These are phyloP conservation scores for Anseranas semipalmata DNA, from an alignment of 2,113 vertebrate genomes.

Conservation along the genomic window DNA sequence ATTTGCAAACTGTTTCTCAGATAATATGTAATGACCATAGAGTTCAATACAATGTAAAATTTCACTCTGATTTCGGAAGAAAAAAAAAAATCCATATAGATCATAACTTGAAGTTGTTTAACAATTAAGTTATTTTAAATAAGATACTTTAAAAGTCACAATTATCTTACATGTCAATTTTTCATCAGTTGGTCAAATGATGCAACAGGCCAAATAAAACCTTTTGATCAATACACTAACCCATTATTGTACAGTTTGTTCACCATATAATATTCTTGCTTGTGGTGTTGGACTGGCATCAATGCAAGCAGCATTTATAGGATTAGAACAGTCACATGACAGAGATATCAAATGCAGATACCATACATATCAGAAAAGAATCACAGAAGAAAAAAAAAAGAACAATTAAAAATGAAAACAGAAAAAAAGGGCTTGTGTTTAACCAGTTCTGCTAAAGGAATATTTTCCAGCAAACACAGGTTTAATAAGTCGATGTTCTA, in stretches of 20 bases:
- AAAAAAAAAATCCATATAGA: neutral
- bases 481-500: constrained; percentile 18
- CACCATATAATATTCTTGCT: neutral
- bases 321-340: neutral
- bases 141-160: neutral
- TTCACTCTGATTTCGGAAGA: neutral
- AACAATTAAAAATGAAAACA: neutral
- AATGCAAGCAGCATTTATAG: neutral
- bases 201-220: neutral
- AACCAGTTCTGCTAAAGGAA: neutral
- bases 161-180: neutral
- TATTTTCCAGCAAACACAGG: neutral
- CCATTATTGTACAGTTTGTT: neutral
- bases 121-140: neutral
- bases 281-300: neutral
- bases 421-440: neutral
- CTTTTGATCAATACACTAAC: neutral
- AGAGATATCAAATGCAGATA: neutral
- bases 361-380: neutral
- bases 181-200: neutral
- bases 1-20: neutral
- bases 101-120: neutral
- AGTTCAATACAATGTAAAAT: neutral
- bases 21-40: neutral
- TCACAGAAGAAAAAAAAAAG: constrained; percentile 13